Conservation (phyloP, 2,113 vertebrate species). For the Perca flavescens region DNA sequence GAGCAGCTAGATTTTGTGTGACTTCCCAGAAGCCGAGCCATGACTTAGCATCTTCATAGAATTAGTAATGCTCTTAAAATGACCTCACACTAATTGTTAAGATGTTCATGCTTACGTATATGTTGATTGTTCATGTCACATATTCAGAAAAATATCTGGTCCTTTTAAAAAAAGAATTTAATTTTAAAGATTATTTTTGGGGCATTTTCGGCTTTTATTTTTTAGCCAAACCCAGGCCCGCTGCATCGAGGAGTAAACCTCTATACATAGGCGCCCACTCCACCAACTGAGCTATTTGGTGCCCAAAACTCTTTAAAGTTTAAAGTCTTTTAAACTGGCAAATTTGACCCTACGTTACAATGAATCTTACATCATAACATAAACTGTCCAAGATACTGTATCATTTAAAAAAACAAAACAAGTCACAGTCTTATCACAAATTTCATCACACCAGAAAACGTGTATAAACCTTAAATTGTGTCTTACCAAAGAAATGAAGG, state of each 20-base stretch:
- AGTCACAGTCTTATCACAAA: not conserved
- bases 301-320: too few species aligned
- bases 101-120: not conserved
- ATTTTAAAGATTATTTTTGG: too few species aligned
- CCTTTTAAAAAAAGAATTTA: too few species aligned
- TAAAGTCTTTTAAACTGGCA: not conserved
- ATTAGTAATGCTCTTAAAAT: not conserved
- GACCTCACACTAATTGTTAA: not conserved
- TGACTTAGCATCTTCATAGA: not conserved
- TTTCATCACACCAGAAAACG: not conserved
- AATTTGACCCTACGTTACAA: not conserved
- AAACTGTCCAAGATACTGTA: not conserved
- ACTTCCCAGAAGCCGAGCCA: not conserved
- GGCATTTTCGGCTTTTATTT: too few species aligned
- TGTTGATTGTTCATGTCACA: not conserved
- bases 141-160: not conserved
- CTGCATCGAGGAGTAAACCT: too few species aligned
- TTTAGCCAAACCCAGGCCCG: too few species aligned
- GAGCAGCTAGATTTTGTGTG: constrained; percentile 12
- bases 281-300: too few species aligned
- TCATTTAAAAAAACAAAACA: too few species aligned
- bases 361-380: not conserved
- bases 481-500: constrained; percentile 94
- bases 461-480: not conserved
- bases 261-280: too few species aligned